Evolutionary conservation across 2,888 invertebrate species (phyloP).

Genomic region (Eristalis arbustorum): DNA sequence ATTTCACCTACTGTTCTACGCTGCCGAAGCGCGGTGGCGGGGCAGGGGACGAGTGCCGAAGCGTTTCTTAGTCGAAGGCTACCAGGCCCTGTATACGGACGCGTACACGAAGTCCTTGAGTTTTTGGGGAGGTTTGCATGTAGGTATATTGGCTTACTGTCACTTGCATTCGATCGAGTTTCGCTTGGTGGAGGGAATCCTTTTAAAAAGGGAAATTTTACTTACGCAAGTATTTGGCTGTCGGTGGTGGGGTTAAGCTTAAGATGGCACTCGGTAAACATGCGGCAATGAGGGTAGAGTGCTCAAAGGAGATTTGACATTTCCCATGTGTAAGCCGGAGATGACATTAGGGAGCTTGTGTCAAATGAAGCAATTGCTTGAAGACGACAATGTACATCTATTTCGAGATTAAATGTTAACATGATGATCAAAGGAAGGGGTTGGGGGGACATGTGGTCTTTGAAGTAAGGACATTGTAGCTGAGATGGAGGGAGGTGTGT

Average conservation of each 20-base stretch:
- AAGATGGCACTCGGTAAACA: not conserved
- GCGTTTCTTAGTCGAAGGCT: not conserved
- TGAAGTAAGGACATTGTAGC: too few species aligned
- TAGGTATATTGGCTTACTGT: slow-evolving; percentile 13
- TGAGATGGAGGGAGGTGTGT: too few species aligned
- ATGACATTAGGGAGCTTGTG: not conserved
- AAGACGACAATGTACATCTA: not conserved
- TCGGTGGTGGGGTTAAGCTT: not conserved
- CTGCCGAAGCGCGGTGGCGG: not conserved
- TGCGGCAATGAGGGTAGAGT: not conserved
- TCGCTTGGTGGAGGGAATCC: not conserved
- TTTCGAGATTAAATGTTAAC: not conserved
- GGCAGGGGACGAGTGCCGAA: not conserved
- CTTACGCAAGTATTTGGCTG: not conserved
- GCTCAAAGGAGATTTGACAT: not conserved
- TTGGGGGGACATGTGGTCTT: not conserved
- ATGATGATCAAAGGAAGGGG: not conserved
- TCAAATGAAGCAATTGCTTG: not conserved
- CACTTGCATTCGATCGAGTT: not conserved
- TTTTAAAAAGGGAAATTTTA: not conserved
- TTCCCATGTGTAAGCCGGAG: not conserved
- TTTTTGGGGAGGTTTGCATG: not conserved
- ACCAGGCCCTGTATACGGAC: not conserved
- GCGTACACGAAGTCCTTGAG: not conserved
- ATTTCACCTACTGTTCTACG: not conserved